These are phyloP conservation scores for Asarcornis scutulata DNA, from an alignment of 2,113 vertebrate species.

Conservation along the genomic window DNA sequence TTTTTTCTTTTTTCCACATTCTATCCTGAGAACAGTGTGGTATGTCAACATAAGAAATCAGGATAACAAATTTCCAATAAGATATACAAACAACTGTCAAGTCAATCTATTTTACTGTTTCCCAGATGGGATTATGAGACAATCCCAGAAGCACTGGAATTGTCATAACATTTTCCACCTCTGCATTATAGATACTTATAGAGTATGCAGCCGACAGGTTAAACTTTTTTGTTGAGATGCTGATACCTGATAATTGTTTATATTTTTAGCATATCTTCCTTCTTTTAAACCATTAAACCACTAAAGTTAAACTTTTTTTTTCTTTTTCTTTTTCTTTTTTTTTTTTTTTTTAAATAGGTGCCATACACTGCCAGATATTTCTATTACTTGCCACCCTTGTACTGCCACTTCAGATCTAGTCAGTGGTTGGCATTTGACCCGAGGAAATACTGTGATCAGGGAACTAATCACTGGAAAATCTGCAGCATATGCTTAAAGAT, in stretches of 20 bases:
- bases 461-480: conserved; percentile 6
- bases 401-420: not conserved
- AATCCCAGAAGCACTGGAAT: not conserved
- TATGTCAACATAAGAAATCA: not conserved
- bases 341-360: not conserved
- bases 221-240: not conserved
- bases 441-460: not conserved
- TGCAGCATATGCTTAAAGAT: not conserved
- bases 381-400: not conserved
- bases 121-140: not conserved
- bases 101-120: not conserved
- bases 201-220: not conserved
- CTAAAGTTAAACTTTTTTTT: not conserved
- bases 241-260: not conserved
- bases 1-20: not conserved
- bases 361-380: not conserved
- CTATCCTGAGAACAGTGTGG: not conserved
- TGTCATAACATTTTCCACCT: not conserved
- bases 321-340: not conserved
- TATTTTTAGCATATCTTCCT: not conserved
- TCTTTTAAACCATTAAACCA: not conserved
- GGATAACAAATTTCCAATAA: not conserved
- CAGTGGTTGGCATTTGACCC: not conserved
- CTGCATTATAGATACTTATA: not conserved
- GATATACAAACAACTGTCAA: not conserved